Percentiles rank a stretch among this genome's conserved stretches.
phyloP scores from a whole-genome alignment of 2,888 invertebrate species.

The Aphrophora alni region DNA sequence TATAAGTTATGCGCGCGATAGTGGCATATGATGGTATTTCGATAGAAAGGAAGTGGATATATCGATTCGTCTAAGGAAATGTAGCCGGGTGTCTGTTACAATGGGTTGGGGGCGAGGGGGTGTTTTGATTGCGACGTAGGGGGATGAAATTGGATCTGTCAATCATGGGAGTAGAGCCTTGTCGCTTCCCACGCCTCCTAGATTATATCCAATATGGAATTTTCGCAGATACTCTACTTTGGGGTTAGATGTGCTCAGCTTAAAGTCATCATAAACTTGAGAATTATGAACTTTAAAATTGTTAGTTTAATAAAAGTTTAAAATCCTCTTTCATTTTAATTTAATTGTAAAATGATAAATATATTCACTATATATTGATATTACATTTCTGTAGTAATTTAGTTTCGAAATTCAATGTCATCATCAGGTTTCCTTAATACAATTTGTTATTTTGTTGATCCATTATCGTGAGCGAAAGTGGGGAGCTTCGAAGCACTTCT shows the following conservation, averaged over 20 bases:
- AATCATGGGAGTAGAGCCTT: slow-evolving; percentile 25
- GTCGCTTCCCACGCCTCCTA: slow-evolving; percentile 24
- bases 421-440: too few species aligned
- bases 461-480: too few species aligned
- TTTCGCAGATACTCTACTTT: slow-evolving; percentile 33
- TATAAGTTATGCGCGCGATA: neutral
- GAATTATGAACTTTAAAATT: too few species aligned
- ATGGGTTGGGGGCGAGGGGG: slow-evolving; percentile 24
- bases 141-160: slow-evolving; percentile 38
- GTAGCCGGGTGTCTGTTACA: neutral
- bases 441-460: too few species aligned
- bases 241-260: neutral
- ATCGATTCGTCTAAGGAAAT: slow-evolving; percentile 12
- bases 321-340: too few species aligned
- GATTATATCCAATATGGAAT: slow-evolving; percentile 31
- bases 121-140: slow-evolving; percentile 37
- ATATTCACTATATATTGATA: too few species aligned
- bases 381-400: too few species aligned
- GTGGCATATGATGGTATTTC: neutral
- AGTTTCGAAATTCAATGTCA: too few species aligned
- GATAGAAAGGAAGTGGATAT: neutral
- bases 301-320: too few species aligned
- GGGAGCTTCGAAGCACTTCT: too few species aligned
- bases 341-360: too few species aligned
- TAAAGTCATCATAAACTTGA: too few species aligned